Base-by-base conservation (phyloP, 2,797 vertebrate genomes). In the Sebastes taczanowskii region DNA sequence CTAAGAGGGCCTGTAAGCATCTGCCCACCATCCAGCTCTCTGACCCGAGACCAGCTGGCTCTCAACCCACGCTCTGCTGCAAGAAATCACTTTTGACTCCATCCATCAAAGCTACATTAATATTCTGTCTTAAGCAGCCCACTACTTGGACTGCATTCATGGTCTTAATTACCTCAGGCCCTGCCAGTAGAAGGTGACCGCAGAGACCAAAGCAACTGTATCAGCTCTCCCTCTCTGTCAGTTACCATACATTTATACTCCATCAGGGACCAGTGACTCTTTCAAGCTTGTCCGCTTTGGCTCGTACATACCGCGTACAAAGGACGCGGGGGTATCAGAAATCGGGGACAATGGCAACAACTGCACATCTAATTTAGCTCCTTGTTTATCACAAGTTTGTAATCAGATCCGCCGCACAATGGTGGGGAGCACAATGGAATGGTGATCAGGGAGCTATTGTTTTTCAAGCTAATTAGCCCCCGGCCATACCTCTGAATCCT, bases 401-500 rank as follows among this genome's bases (percentile, higher is more conserved):
- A 96, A 96, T 86, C 90, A 89, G 95, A 96, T 94, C 93, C 69
- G 46, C 80, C 0, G 78, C 89, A 96, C 95, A 95, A 95, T 95
- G 93, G 88, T 72, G 81, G 88, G 34, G 86, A 86, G 91, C 94
- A 96, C 95, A 96, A 95, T 94, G 94, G 94, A 92, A 94, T 91
- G 93, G 93, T 91, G 95, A 95, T 95, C 92, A 86, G 93, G 94
- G 94, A 94, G 93, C 95, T 96, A 96, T 96, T 96, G 96, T 96
- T 96, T 96, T 96, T 95, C 95, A 95, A 91, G 93, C 91, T 96
- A 96, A 96, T 96, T 96, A 95, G 95, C 88, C 88, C 75, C 70
- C 61, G 78, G 83, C 71, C 88, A 90, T 94, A 88, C 86, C 85
- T 85, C 82, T 25, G 55, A 94, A 92, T 94, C 93, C 94, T 92